Evolutionary conservation across 2,113 vertebrate species (phyloP).

Genomic region (Agapornis roseicollis): DNA sequence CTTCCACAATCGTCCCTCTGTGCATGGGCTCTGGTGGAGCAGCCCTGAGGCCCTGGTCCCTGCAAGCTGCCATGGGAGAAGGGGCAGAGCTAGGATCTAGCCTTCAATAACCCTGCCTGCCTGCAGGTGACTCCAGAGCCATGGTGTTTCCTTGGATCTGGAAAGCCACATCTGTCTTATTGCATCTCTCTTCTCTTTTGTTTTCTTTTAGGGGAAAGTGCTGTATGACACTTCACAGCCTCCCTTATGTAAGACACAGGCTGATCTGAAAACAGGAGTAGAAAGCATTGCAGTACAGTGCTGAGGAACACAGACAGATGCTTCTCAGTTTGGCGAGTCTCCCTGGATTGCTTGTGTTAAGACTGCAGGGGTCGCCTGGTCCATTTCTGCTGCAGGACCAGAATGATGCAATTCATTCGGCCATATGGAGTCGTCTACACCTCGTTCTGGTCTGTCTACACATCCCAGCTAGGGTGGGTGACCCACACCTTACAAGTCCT

Average conservation of each 20-base stretch:
- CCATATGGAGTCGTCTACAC: neutral
- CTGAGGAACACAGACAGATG: neutral
- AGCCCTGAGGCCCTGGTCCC: neutral
- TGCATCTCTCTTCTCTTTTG: neutral
- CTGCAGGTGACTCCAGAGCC: neutral
- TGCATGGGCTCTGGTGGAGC: neutral
- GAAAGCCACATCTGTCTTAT: neutral
- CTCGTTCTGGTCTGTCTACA: neutral
- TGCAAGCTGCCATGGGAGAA: neutral
- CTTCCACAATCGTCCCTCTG: neutral
- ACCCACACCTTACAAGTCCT: neutral
- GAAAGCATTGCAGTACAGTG: neutral
- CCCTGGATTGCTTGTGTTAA: neutral
- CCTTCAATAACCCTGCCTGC: neutral
- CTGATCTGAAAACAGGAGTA: neutral
- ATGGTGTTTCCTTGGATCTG: neutral
- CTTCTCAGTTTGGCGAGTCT: neutral
- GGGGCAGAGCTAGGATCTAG: neutral
- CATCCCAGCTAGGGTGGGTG: fast-evolving
- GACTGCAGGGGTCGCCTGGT: neutral
- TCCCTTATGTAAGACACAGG: neutral
- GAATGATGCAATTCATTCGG: neutral
- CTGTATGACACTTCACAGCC: neutral
- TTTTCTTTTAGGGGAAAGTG: neutral
- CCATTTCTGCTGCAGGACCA: neutral